Conservation (phyloP, 2,888 invertebrate genomes). For the Andrena chrysosceles region DNA sequence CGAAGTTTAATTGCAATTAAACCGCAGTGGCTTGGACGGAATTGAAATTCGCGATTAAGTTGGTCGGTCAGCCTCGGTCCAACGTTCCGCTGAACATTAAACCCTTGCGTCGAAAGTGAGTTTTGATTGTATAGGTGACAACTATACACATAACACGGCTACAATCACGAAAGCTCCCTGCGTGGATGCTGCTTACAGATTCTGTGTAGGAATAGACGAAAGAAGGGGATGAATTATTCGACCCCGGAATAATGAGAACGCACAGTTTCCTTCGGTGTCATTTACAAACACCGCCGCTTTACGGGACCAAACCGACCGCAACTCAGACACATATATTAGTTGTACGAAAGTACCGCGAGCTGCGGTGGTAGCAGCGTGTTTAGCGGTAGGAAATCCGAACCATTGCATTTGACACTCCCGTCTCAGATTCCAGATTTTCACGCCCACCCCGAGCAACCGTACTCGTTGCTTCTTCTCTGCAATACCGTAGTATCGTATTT, state of each 20-base stretch:
- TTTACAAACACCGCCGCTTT: slow-evolving; percentile 57
- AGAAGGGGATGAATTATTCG: slow-evolving; percentile 10
- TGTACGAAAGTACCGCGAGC: slow-evolving; percentile 62
- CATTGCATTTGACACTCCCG: slow-evolving; percentile 70
- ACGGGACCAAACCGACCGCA: slow-evolving; percentile 46
- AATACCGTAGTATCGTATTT: too few relatives aligned
- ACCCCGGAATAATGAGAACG: neutral
- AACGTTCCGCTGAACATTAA: neutral
- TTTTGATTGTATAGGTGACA: neutral
- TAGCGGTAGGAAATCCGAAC: slow-evolving; percentile 65
- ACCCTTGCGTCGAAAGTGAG: neutral
- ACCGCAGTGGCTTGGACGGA: neutral
- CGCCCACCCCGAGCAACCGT: neutral
- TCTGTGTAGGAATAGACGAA: neutral
- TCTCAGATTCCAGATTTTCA: slow-evolving; percentile 42
- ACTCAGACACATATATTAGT: slow-evolving; percentile 61
- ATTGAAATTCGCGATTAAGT: slow-evolving; percentile 24
- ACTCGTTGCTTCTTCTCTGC: slow-evolving; percentile 13
- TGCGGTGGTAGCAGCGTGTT: slow-evolving; percentile 67
- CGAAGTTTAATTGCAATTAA: slow-evolving; percentile 18
- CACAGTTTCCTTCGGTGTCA: slow-evolving; percentile 27
- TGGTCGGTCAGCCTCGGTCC: neutral
- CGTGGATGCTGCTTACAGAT: neutral
- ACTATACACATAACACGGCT: neutral
- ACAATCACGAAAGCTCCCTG: neutral